Evolutionary conservation across 2,888 invertebrate species (phyloP), one percentile per base, ranked within the genome.

Genomic region (Caenorhabditis angaria): DNA sequence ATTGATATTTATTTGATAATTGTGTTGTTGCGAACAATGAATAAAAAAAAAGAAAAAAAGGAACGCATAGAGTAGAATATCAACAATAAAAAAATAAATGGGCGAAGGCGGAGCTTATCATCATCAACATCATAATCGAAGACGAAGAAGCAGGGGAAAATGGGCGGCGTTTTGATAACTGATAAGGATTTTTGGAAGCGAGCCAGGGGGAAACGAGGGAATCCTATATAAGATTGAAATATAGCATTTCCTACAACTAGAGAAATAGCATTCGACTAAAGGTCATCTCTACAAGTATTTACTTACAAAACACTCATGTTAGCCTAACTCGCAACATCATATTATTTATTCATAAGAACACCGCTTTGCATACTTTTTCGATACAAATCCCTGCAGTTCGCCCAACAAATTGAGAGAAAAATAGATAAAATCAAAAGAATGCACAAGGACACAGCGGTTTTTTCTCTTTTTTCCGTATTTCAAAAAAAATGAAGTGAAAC

Each of bases 31-130:
- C 29, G 29, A 57, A 65, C 35, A 18, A 14, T n/a, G 53, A 35
- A 18, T 10, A 32, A 58, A 53, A 6, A 25, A 50, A 60, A 47
- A 60, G n/a, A 48, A 32, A 61, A 20, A 35, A 55, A 59, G 48
- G 56, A 24, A 51, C 51, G 51, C 18, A 18, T n/a, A 48, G 48
- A 8, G 20, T 3, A n/a, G 41, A 32, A 60, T 29, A 18, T 18
- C 28, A 41, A 54, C 2, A 27, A 54, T 27, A 27, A 53, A 63
- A 58, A 66, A 61, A 61, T 41, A 41, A 41, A 41, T 41, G 18
- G 10, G 18, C 18, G 41, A 18, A 41, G 41, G 41, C 10, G 41
- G 41, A 41, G 41, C 41, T 41, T 41, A 41, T 41, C 41, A 41
- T n/a, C 41, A 32, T 32, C 5, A 5, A 41, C 41, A 41, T 18